Evolutionary conservation across 2,797 vertebrate genomes (phyloP).

Genomic region (Melanogrammus aeglefinus): DNA sequence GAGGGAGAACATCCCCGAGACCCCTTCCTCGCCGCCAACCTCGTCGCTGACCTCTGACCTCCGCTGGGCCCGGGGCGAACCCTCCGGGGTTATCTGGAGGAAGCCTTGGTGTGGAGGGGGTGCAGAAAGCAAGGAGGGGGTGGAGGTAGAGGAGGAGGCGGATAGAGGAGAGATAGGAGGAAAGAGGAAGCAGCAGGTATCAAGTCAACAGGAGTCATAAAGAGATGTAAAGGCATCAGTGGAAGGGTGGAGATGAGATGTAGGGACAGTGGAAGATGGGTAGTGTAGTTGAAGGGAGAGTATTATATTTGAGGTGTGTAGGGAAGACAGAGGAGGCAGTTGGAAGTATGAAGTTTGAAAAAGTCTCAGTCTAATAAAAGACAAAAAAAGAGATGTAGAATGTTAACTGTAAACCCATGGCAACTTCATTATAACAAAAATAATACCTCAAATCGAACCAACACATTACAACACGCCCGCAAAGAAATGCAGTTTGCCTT

Average conservation of each 20-base stretch:
- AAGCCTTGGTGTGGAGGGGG: conserved; percentile 50
- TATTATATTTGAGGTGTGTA: background rate
- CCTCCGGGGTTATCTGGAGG: conserved; percentile 70
- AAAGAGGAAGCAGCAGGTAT: background rate
- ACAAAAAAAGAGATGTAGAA: conserved; percentile 35
- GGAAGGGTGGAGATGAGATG: background rate
- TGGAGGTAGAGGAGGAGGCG: conserved; percentile 3
- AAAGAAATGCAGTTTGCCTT: background rate
- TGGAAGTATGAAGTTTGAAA: conserved; percentile 25
- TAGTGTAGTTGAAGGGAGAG: background rate
- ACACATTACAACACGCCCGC: background rate
- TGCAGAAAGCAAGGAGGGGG: background rate
- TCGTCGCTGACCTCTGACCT: conserved; percentile 61
- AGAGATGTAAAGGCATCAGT: conserved; percentile 1
- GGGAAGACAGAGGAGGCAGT: conserved; percentile 2
- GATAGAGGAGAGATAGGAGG: background rate
- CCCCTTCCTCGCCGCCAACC: conserved; percentile 60
- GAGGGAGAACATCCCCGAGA: conserved; percentile 70
- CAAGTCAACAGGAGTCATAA: background rate
- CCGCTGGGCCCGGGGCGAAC: conserved; percentile 64
- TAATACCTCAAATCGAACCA: background rate
- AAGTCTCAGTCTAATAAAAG: conserved; percentile 43
- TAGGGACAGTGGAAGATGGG: conserved; percentile 1
- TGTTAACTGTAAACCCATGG: background rate
- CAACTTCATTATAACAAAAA: background rate